phyloP scores from a whole-genome alignment of 2,888 invertebrate species.

The Didymodactylos carnosus region DNA sequence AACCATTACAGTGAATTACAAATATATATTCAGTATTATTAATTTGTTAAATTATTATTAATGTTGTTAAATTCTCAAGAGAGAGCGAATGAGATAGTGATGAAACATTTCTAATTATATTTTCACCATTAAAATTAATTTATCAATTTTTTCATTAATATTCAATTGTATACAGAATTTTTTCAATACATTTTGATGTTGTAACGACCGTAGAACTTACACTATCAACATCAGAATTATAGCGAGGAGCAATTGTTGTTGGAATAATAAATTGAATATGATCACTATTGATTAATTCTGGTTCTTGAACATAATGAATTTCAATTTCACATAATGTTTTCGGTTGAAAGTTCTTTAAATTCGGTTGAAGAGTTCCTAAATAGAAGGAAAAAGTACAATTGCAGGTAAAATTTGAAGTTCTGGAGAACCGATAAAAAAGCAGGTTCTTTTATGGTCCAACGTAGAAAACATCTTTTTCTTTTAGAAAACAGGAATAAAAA shows the following conservation, averaged over 20 bases:
- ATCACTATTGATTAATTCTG: not conserved
- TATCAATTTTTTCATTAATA: too few species aligned
- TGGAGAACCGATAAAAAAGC: too few species aligned
- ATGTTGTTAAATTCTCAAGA: not conserved
- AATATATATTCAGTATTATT: not conserved
- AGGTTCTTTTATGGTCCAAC: too few species aligned
- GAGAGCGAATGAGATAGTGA: not conserved
- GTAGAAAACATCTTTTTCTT: too few species aligned
- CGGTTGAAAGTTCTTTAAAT: too few species aligned
- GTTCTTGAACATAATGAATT: not conserved
- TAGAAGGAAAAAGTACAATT: too few species aligned
- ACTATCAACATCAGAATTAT: not conserved
- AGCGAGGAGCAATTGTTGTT: not conserved
- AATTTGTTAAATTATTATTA: not conserved
- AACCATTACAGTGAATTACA: not conserved
- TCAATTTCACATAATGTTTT: not conserved
- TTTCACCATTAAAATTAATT: too few species aligned
- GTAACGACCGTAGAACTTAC: not conserved
- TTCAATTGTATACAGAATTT: not conserved
- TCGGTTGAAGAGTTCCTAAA: too few species aligned
- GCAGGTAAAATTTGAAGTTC: too few species aligned
- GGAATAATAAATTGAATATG: not conserved
- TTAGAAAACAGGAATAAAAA: too few species aligned
- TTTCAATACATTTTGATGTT: not conserved
- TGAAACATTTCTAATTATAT: too few species aligned